These are phyloP conservation scores for Enteromius fasciolatus DNA, from an alignment of 2,797 vertebrate species.

Conservation along the genomic window DNA sequence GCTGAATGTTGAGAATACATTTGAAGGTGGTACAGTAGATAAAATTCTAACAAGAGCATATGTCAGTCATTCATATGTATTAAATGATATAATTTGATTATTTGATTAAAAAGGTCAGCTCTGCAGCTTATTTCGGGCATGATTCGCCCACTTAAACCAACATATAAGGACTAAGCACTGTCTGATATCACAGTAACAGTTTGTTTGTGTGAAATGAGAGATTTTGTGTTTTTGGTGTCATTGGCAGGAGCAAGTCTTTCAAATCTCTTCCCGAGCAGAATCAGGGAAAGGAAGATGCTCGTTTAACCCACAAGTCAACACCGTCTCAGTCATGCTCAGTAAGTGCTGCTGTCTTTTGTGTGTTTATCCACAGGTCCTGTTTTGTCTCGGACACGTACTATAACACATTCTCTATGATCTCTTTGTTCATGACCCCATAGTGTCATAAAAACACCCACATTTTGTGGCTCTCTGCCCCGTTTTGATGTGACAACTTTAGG, in stretches of 20 bases:
- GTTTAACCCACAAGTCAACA: slow-evolving; percentile 95
- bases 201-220: background rate
- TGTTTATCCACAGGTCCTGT: slow-evolving; percentile 17
- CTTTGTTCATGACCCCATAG: slow-evolving; percentile 26
- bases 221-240: slow-evolving; percentile 48
- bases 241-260: slow-evolving; percentile 90
- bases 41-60: background rate
- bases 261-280: slow-evolving; percentile 90
- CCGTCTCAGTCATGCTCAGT: slow-evolving; percentile 98
- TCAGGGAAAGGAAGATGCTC: slow-evolving; percentile 97
- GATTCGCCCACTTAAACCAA: background rate
- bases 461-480: background rate
- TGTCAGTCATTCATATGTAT: background rate
- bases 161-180: background rate
- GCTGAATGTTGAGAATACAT: background rate
- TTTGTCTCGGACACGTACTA: background rate
- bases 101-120: background rate
- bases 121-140: background rate
- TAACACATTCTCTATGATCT: slow-evolving; percentile 24
- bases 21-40: background rate
- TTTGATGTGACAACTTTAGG: slow-evolving; percentile 12
- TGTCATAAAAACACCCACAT: slow-evolving; percentile 22
- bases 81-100: background rate
- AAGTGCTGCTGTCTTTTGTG: slow-evolving; percentile 73
- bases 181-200: background rate